Conservation (phyloP, 2,888 invertebrate genomes). For the Dione vanillae region DNA sequence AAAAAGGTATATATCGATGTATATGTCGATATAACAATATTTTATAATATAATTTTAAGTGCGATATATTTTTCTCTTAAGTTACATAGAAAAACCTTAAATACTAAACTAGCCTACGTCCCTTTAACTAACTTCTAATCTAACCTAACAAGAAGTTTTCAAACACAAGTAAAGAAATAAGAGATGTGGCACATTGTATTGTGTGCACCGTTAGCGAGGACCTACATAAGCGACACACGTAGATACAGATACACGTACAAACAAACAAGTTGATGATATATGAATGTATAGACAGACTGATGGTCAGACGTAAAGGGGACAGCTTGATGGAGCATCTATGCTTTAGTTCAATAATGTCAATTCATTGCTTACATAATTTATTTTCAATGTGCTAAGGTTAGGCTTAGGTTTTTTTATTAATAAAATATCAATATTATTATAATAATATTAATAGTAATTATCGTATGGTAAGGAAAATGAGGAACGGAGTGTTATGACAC, state of each 20-base stretch:
- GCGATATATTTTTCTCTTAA: too few species aligned
- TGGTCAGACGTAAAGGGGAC: slow-evolving; percentile 57
- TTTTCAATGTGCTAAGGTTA: neutral
- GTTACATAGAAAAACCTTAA: neutral
- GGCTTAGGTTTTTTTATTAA: neutral
- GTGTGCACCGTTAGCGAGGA: slow-evolving; percentile 75
- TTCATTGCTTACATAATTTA: slow-evolving; percentile 28
- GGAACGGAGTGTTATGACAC: too few species aligned
- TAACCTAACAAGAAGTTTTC: slow-evolving; percentile 5
- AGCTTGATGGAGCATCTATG: slow-evolving; percentile 21
- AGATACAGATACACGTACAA: slow-evolving; percentile 47
- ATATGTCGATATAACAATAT: too few species aligned
- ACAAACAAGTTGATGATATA: slow-evolving; percentile 75
- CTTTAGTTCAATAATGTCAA: slow-evolving; percentile 14
- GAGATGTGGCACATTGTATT: slow-evolving; percentile 73
- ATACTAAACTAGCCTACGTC: neutral
- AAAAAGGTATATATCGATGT: too few species aligned
- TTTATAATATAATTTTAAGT: too few species aligned
- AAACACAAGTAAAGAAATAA: slow-evolving; percentile 23
- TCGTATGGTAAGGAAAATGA: neutral
- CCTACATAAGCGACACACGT: slow-evolving; percentile 60
- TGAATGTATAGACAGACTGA: slow-evolving; percentile 54
- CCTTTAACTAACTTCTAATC: too few species aligned
- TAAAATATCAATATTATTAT: too few species aligned
- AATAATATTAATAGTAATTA: neutral